Conservation (phyloP, 1,140 invertebrate species). For the Pseudomyrmex sp. region DNA sequence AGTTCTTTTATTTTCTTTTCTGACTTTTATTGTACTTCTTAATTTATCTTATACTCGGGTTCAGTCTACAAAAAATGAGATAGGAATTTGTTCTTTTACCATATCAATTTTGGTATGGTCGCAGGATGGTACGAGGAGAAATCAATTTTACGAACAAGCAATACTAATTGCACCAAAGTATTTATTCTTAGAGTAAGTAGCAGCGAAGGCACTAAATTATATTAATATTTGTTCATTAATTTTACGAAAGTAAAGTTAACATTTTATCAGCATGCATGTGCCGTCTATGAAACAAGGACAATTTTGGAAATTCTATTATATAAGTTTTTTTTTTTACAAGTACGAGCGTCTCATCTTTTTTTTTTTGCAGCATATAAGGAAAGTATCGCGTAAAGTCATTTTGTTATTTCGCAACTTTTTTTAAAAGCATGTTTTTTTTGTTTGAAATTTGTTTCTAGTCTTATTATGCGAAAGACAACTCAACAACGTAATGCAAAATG, state of each 20-base stretch:
- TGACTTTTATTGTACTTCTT: no score
- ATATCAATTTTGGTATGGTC: neutral
- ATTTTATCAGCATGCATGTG: slow-evolving; percentile 49
- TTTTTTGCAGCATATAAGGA: slow-evolving; percentile 19
- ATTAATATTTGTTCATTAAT: slow-evolving; percentile 55
- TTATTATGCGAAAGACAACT: neutral
- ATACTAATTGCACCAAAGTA: slow-evolving; percentile 60
- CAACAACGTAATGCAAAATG: slow-evolving; percentile 19
- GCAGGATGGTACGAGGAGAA: slow-evolving; percentile 51
- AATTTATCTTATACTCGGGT: no score
- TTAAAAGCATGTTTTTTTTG: slow-evolving; percentile 4
- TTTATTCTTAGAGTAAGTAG: slow-evolving; percentile 62
- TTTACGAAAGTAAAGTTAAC: slow-evolving; percentile 57
- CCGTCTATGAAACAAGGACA: slow-evolving; percentile 41
- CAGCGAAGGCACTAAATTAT: slow-evolving; percentile 62
- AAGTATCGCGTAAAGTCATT: neutral
- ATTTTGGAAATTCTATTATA: slow-evolving; percentile 35
- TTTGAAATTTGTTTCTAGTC: slow-evolving; percentile 6
- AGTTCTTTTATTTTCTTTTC: no score
- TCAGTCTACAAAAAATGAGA: no score
- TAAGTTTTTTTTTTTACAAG: slow-evolving; percentile 47
- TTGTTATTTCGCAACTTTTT: slow-evolving; percentile 23
- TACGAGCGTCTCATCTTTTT: slow-evolving; percentile 4
- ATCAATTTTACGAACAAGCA: slow-evolving; percentile 45
- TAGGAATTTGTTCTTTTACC: no score